phyloP scores from a whole-genome alignment of 1,140 invertebrate genomes.

The Subanguina moxae region DNA sequence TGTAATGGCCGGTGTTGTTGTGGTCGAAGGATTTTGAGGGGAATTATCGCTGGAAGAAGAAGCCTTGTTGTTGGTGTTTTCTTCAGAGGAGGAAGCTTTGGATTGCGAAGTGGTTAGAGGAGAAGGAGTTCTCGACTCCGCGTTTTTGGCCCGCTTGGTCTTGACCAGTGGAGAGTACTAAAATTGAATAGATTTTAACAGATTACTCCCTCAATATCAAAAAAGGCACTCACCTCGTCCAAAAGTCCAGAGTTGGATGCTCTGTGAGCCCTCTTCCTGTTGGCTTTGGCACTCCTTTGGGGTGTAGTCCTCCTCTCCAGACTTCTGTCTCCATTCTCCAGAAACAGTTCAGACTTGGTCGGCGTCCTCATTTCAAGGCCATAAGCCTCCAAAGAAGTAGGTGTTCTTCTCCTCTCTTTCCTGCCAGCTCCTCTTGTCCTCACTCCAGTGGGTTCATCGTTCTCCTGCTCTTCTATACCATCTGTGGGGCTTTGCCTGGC shows the following conservation, averaged over 20 bases:
- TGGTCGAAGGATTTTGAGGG: neutral
- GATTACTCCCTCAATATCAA: too few relatives aligned
- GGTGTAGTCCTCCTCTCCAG: neutral
- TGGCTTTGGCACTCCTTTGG: slow-evolving; percentile 8
- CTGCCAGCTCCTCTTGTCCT: slow-evolving; percentile 22
- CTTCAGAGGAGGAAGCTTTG: neutral
- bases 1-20: neutral
- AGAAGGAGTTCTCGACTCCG: slow-evolving; percentile 8
- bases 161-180: slow-evolving; percentile 2
- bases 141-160: slow-evolving; percentile 3
- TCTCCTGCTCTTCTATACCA: slow-evolving; percentile 25
- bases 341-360: slow-evolving; percentile 5
- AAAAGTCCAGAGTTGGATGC: neutral
- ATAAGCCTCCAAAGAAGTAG: slow-evolving; percentile 20
- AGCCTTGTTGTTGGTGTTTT: neutral
- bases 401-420: slow-evolving; percentile 15
- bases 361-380: slow-evolving; percentile 1
- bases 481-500: slow-evolving; percentile 9
- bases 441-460: slow-evolving; percentile 24
- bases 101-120: neutral
- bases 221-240: neutral
- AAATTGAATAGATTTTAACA: too few relatives aligned
- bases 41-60: neutral
- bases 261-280: slow-evolving; percentile 13
- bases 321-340: slow-evolving; percentile 5